phyloP scores from a whole-genome alignment of 2,888 invertebrate genomes.

The Ophion ellenae region DNA sequence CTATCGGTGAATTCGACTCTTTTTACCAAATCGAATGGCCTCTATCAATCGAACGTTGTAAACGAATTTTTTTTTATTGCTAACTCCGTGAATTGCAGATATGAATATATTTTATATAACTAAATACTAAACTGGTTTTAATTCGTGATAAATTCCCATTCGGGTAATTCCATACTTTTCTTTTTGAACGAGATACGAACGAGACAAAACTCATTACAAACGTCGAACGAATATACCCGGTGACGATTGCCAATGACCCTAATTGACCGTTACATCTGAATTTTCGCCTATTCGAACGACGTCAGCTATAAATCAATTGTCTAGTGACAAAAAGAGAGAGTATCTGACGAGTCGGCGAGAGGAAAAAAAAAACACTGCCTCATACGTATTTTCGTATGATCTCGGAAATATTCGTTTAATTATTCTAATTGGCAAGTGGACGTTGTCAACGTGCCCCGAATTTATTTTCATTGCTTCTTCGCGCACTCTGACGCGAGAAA shows the following conservation, averaged over 20 bases:
- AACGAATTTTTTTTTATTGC: too few species aligned
- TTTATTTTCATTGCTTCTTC: conserved; percentile 29
- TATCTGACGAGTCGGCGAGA: conserved; percentile 5
- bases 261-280: conserved; percentile 57
- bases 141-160: too few species aligned
- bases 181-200: not conserved
- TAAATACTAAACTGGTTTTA: too few species aligned
- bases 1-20: too few species aligned
- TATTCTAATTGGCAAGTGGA: conserved; percentile 61
- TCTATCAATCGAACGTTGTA: too few species aligned
- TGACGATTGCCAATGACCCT: conserved; percentile 52
- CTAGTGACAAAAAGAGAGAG: conserved; percentile 36
- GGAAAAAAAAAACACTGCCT: conserved; percentile 24
- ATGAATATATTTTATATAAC: too few species aligned
- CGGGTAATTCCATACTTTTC: too few species aligned
- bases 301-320: conserved; percentile 66
- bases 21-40: too few species aligned
- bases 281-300: conserved; percentile 60
- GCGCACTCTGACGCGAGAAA: not conserved
- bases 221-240: conserved; percentile 20
- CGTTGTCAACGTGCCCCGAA: conserved; percentile 26
- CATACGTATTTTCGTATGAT: conserved; percentile 47
- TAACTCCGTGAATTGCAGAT: too few species aligned
- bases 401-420: conserved; percentile 53
- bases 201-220: conserved; percentile 23